These are phyloP conservation scores for Pristis pectinata DNA, from an alignment of 2,797 vertebrate genomes.

Conservation along the genomic window DNA sequence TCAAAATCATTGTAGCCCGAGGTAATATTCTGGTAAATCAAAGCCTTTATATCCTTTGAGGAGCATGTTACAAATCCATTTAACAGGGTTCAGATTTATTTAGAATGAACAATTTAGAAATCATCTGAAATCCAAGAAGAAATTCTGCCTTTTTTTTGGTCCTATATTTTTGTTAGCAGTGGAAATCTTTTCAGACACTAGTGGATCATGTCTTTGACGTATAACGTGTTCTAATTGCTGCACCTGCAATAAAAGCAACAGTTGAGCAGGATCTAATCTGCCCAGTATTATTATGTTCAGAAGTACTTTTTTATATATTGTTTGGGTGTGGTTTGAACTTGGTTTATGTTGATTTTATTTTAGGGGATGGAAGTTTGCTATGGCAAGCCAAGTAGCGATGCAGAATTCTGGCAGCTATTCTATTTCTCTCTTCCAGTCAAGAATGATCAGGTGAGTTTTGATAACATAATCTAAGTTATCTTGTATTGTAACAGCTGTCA, in stretches of 20 bases:
- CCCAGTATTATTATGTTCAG: not conserved
- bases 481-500: not conserved
- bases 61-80: not conserved
- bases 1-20: no score
- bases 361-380: conserved; percentile 95
- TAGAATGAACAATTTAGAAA: not conserved
- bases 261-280: not conserved
- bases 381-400: conserved; percentile 95
- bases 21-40: not conserved
- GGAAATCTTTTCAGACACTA: not conserved
- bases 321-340: not conserved
- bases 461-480: not conserved
- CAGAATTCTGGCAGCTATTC: conserved; percentile 96
- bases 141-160: not conserved
- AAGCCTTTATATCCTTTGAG: not conserved
- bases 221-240: not conserved
- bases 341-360: conserved; percentile 40
- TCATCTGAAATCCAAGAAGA: not conserved
- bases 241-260: not conserved
- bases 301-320: not conserved
- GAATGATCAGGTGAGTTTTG: conserved; percentile 68
- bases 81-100: not conserved
- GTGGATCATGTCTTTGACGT: not conserved
- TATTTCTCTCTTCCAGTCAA: conserved; percentile 91
- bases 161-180: not conserved